phyloP scores from a whole-genome alignment of 2,888 invertebrate genomes.

The Oscheius sp. region DNA sequence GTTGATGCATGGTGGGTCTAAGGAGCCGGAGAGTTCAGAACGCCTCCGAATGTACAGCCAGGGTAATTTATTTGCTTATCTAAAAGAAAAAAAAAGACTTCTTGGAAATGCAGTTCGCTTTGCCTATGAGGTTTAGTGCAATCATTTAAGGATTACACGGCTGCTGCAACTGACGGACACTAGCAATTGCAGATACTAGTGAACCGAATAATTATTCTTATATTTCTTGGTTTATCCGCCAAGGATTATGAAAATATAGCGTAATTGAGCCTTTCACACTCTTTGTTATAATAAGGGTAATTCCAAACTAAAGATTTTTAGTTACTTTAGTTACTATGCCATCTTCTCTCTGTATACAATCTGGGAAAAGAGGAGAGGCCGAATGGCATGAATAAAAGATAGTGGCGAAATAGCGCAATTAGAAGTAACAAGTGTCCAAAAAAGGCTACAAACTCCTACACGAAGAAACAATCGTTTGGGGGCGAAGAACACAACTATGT shows the following conservation, averaged over 20 bases:
- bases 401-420: slow-evolving; percentile 29
- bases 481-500: slow-evolving; percentile 1
- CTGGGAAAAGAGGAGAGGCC: neutral
- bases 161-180: slow-evolving; percentile 28
- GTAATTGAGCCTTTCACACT: neutral
- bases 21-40: slow-evolving; percentile 26
- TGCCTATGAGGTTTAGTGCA: slow-evolving; percentile 19
- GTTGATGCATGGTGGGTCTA: slow-evolving; percentile 26
- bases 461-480: too few relatives aligned
- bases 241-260: neutral
- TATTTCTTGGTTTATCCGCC: slow-evolving; percentile 19
- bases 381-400: slow-evolving; percentile 20
- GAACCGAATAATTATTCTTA: slow-evolving; percentile 27
- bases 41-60: slow-evolving; percentile 14
- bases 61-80: neutral
- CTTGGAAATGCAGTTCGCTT: neutral
- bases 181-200: slow-evolving; percentile 26
- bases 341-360: too few relatives aligned
- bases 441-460: slow-evolving; percentile 1
- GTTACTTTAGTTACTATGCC: too few relatives aligned
- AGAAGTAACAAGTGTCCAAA: slow-evolving; percentile 18
- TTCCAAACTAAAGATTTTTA: too few relatives aligned
- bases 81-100: neutral
- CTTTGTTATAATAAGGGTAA: too few relatives aligned
- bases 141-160: slow-evolving; percentile 29